These are phyloP conservation scores for Nomada ferruginata DNA, from an alignment of 2,888 invertebrate genomes.

Conservation along the genomic window DNA sequence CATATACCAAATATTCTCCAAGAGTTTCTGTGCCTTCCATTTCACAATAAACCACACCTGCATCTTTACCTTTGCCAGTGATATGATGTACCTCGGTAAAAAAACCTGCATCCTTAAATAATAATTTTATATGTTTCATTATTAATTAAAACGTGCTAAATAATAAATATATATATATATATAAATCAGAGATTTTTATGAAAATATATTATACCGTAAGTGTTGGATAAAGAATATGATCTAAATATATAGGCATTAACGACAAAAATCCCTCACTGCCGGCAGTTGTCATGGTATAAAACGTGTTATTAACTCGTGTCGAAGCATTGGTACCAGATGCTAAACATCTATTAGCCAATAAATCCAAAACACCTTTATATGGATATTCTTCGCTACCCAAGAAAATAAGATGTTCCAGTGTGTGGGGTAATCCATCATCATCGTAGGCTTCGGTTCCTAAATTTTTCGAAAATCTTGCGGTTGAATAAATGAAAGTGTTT, in stretches of 20 bases:
- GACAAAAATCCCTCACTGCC: conserved; percentile 94
- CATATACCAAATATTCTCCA: conserved; percentile 89
- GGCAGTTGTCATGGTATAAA: conserved; percentile 95
- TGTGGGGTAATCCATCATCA: conserved; percentile 97
- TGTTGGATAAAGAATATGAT: conserved; percentile 94
- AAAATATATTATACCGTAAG: conserved; percentile 86
- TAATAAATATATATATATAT: neutral
- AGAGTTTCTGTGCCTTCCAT: conserved; percentile 95
- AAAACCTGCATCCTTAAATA: conserved; percentile 90
- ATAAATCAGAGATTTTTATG: neutral
- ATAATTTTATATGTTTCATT: conserved; percentile 10
- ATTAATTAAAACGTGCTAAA: neutral
- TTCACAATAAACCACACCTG: conserved; percentile 98
- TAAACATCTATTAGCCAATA: conserved; percentile 94
- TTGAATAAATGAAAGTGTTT: conserved; percentile 1
- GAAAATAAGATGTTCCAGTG: conserved; percentile 96
- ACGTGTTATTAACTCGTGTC: conserved; percentile 95
- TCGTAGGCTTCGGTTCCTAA: conserved; percentile 95
- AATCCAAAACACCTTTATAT: conserved; percentile 94
- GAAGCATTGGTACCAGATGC: conserved; percentile 97
- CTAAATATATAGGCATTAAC: conserved; percentile 95
- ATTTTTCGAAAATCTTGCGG: neutral
- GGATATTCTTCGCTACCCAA: conserved; percentile 95
- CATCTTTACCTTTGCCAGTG: conserved; percentile 94
- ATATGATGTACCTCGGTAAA: conserved; percentile 97